These are phyloP conservation scores for Cydia pomonella DNA, from an alignment of 1,140 invertebrate genomes.

Conservation along the genomic window DNA sequence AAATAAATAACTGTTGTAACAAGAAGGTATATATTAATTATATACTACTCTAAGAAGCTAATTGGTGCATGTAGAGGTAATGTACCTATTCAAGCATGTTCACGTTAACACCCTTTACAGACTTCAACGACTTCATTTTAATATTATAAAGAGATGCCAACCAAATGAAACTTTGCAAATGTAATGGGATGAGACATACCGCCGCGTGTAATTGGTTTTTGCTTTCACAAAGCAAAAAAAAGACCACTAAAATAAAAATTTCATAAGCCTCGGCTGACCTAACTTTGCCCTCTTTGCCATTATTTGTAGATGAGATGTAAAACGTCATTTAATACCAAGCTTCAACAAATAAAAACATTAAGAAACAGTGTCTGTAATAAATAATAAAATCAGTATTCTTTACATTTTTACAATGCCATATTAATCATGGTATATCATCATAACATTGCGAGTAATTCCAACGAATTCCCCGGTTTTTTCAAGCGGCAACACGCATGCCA, in stretches of 20 bases:
- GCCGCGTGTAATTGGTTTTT: constrained; percentile 1
- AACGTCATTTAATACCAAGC: neutral
- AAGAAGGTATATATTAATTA: neutral
- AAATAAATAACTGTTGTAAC: too few species aligned
- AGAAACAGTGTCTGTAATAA: neutral
- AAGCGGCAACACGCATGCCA: constrained; percentile 27
- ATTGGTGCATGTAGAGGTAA: neutral
- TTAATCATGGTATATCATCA: neutral
- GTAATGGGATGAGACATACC: neutral
- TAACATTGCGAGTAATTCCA: neutral
- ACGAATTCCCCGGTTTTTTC: neutral
- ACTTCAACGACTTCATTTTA: neutral
- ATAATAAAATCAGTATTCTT: neutral
- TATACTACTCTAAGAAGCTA: neutral
- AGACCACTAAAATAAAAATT: neutral
- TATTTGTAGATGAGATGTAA: neutral
- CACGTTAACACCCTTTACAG: neutral
- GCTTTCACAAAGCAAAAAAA: neutral
- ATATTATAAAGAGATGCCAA: constrained; percentile 3
- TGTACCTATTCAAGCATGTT: neutral
- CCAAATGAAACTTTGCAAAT: constrained; percentile 19
- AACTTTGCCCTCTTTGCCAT: neutral
- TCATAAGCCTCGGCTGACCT: neutral
- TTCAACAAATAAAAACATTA: too few species aligned
- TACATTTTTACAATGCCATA: neutral